These are phyloP conservation scores for Eustalomyia histrio DNA, from an alignment of 2,888 invertebrate genomes.

Conservation along the genomic window DNA sequence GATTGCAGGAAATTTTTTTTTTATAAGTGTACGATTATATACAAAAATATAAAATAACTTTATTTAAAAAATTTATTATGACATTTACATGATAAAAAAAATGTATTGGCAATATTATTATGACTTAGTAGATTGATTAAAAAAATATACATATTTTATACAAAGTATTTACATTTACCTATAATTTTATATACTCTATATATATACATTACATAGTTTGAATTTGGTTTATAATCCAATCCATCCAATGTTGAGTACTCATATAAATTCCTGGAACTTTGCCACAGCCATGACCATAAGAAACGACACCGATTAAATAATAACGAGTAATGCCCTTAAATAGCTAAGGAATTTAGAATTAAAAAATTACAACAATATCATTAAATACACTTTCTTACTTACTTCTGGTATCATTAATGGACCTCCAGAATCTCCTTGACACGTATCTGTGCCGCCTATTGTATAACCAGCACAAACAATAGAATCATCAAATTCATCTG, in stretches of 20 bases:
- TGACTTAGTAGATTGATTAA: neutral
- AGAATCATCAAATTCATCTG: slow-evolving; percentile 71
- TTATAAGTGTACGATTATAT: neutral
- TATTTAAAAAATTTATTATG: neutral
- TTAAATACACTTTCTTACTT: neutral
- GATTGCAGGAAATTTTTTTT: no score
- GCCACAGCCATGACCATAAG: slow-evolving; percentile 84
- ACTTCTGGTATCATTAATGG: slow-evolving; percentile 74
- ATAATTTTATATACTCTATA: neutral
- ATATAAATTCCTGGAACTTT: slow-evolving; percentile 84
- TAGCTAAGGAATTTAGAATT: slow-evolving; percentile 43
- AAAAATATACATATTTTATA: neutral
- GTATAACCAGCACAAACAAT: slow-evolving; percentile 73
- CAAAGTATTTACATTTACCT: neutral
- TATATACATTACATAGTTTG: slow-evolving; percentile 39
- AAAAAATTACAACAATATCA: neutral
- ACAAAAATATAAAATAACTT: neutral
- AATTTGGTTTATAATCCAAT: slow-evolving; percentile 81
- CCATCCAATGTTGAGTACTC: slow-evolving; percentile 81
- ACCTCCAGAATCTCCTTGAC: slow-evolving; percentile 75
- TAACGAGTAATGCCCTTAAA: slow-evolving; percentile 67
- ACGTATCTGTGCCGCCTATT: slow-evolving; percentile 73
- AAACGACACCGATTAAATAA: slow-evolving; percentile 83
- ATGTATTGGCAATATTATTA: neutral
- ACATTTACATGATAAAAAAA: slow-evolving; percentile 14